Evolutionary conservation across 2,113 vertebrate genomes (phyloP), one percentile per base, ranked within the genome.

Genomic region (Lampris megalopsis): DNA sequence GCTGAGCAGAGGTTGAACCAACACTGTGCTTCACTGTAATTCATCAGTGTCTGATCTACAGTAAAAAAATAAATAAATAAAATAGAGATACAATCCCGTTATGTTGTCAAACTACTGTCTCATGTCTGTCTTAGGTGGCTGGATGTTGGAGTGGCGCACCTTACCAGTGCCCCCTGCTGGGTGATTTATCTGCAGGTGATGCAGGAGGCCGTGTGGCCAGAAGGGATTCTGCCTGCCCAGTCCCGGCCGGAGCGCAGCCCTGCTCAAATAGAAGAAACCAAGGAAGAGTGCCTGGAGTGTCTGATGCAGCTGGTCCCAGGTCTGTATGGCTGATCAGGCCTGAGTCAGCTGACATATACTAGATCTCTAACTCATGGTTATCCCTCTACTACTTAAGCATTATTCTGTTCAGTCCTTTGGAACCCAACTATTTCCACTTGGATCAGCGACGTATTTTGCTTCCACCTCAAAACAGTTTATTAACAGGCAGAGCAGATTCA

Each of bases 171-270:
- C 63, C 94, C 96, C 68, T 95, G 92, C 43, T 97, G 97, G 97
- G 95, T 97, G 7, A 96, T 97, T 74, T 98, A 97, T 86, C 95
- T 98, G 2, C 95, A 87, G 66, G 90, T 98, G 77, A 91, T 99
- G 3, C 97, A 95, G 89, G 97, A 98, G 54, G 95, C 97, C n/a
- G 95, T 98, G 57, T 98, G 97, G 97, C 97, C 97, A 0, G 96
- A 96, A 0, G 97, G 97, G 47, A 80, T 86, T 3, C 76, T 98
- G 61, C 97, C 95, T 2, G 91, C 90, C 37, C 86, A 88, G 13
- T 96, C 96, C 3, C 93, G 93, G 10, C 94, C 95, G 0, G 86
- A 89, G 45, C 95, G 95, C 38, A 97, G 95, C 3, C 89, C 90
- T 7, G 89, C 94, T 54, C 95, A 97, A 81, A 95, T 95, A 85